A percentile compares a stretch with the other conserved stretches of the same genome.
These are phyloP conservation scores for Hyperoplus immaculatus DNA, from an alignment of 2,797 vertebrate species.

Conservation along the genomic window DNA sequence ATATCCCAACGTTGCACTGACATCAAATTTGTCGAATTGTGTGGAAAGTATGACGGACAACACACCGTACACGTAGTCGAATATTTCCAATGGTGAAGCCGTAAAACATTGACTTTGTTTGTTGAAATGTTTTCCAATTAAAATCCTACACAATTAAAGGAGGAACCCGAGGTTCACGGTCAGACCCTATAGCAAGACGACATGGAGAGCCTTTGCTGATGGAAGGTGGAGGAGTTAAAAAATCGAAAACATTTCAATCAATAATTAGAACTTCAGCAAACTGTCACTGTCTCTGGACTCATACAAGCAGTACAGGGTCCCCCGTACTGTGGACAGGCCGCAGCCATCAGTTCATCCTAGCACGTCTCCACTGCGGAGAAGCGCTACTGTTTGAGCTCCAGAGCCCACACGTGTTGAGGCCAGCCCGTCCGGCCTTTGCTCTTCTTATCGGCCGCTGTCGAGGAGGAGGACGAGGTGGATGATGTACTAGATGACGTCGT, in stretches of 20 bases:
- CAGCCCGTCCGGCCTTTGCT: conserved; percentile 98
- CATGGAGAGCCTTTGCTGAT: background rate
- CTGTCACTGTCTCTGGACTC: background rate
- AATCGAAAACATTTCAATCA: conserved; percentile 1
- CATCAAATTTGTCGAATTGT: background rate
- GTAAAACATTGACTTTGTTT: background rate
- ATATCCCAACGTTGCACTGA: background rate
- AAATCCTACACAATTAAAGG: background rate
- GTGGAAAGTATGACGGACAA: background rate
- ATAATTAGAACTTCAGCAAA: background rate
- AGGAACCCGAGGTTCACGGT: background rate
- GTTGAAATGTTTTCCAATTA: background rate
- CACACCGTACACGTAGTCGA: background rate
- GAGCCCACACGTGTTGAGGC: conserved; percentile 99
- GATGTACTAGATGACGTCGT: conserved; percentile 72
- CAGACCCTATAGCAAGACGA: background rate
- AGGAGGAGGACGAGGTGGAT: conserved; percentile 74
- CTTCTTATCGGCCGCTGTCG: conserved; percentile 95
- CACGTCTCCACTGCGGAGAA: background rate
- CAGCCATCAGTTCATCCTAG: background rate
- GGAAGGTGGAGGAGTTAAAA: background rate
- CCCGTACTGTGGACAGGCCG: background rate
- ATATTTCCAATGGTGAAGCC: background rate
- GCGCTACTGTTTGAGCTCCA: conserved; percentile 97
- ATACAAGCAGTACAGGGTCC: background rate